Evolutionary conservation across 2,113 vertebrate genomes (phyloP).

Genomic region (Nothobranchius kuhntae): DNA sequence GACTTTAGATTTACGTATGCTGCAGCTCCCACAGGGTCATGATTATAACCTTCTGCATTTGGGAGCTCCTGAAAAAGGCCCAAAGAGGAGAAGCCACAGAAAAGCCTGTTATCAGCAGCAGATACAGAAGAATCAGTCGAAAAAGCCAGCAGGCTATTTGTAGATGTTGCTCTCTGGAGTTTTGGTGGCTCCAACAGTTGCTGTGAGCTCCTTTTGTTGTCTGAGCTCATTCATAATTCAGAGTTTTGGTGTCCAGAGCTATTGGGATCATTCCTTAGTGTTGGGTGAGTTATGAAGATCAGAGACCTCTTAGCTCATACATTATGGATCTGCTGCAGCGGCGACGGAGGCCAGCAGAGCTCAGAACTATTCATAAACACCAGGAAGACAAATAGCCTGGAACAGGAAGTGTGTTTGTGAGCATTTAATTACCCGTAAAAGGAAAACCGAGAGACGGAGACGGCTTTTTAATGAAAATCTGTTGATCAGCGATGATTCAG

Average conservation of each 20-base stretch:
- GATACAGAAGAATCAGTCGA: slow-evolving; percentile 17
- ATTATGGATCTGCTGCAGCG: slow-evolving; percentile 61
- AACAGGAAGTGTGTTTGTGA: slow-evolving; percentile 56
- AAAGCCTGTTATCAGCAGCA: slow-evolving; percentile 35
- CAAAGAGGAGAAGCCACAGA: slow-evolving; percentile 20
- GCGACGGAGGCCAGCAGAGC: slow-evolving; percentile 7
- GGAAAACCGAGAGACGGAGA: slow-evolving; percentile 44
- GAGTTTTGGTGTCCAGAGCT: slow-evolving; percentile 38
- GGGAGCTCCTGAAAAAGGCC: slow-evolving; percentile 22
- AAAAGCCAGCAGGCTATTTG: slow-evolving; percentile 42
- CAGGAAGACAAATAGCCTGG: slow-evolving; percentile 23
- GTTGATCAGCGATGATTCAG: slow-evolving; percentile 15
- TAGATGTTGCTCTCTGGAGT: slow-evolving; percentile 2
- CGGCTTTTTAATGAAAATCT: slow-evolving; percentile 38
- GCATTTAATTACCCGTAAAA: slow-evolving; percentile 59
- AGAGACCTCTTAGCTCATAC: slow-evolving; percentile 54
- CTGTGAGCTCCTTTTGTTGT: slow-evolving; percentile 30
- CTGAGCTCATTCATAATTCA: slow-evolving; percentile 71
- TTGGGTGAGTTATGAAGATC: slow-evolving; percentile 68
- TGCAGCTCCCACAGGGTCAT: slow-evolving; percentile 39
- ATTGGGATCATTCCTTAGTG: slow-evolving; percentile 60
- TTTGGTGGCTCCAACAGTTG: slow-evolving; percentile 19
- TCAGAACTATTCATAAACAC: slow-evolving; percentile 48
- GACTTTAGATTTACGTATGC: slow-evolving; percentile 49
- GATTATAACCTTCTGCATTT: slow-evolving; percentile 46